Base-by-base conservation (phyloP, 2,113 vertebrate genomes). In the Nymphicus hollandicus region DNA sequence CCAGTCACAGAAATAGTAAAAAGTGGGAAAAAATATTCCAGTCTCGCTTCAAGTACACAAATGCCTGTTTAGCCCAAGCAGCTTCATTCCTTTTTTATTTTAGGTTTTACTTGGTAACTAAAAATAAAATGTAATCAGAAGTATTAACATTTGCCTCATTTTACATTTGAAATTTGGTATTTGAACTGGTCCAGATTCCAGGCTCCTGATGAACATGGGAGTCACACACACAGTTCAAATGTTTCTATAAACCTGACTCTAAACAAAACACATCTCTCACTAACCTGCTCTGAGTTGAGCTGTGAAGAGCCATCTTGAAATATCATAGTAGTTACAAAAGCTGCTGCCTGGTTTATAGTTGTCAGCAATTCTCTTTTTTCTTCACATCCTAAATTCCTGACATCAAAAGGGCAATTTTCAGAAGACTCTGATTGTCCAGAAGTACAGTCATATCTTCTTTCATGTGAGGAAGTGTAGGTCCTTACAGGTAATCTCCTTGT, bases 301-400 rank as follows among this genome's bases (percentile, higher is more conserved):
- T 99, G 99, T 37, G 98, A 99, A 24, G 98, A 98, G 69, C 99
- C 99, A 72, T 99, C 98, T 58, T 97, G 97, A 96, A 98, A 99
- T 39, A 99, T 49, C 98, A 99, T 97, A 6, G 99, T 98, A 9
- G 98, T 89, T 70, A 99, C 96, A 78, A 99, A 86, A 15, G 97
- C 96, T 53, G 78, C 86, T 31, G 98, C 98, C 74, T 88, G 89
- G 9, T 49, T 49, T 35, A 98, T 81, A 31, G 70, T 72, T 94
- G 97, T 93, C 53, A 98, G 94, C 61, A 99, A 83, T 74, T 96
- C 88, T n/a, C 58, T 83, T 94, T 96, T 98, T 88, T 98, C 98
- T 43, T 97, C 95, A 65, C 69, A 33, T 77, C 94, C 97, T 60
- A 99, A 94, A 72, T 55, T 96, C 55, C 96, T 95, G 86, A 95